Percentiles rank a stretch among this genome's conserved stretches.
These are phyloP conservation scores for Hymenopus coronatus DNA, from an alignment of 2,888 invertebrate species.

Conservation along the genomic window DNA sequence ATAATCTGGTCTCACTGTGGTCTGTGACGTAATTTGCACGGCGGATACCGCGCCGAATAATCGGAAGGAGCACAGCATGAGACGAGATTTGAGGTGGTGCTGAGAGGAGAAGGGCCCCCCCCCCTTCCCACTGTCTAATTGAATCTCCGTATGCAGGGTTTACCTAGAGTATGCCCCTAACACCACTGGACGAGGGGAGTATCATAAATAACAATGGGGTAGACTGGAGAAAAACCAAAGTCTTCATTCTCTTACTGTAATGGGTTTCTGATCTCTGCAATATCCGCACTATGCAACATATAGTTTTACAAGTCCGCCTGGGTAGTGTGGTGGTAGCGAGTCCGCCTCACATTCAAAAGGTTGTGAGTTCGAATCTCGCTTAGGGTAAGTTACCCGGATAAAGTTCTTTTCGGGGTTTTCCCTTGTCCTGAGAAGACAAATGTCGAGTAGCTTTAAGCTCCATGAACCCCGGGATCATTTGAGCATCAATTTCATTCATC, in stretches of 20 bases:
- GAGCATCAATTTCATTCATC: too few relatives aligned
- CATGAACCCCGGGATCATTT: too few relatives aligned
- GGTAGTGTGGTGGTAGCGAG: too few relatives aligned
- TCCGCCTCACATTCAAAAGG: too few relatives aligned
- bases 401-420: too few relatives aligned
- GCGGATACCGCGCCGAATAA: neutral
- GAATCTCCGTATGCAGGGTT: neutral
- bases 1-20: conserved; percentile 25
- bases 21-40: conserved; percentile 8
- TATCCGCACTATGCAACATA: too few relatives aligned
- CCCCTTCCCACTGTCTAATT: neutral
- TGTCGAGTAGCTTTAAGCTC: too few relatives aligned
- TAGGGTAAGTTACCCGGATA: too few relatives aligned
- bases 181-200: neutral
- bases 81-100: neutral
- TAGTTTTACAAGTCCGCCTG: too few relatives aligned
- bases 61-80: neutral
- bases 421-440: too few relatives aligned
- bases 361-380: too few relatives aligned
- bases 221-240: neutral
- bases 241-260: neutral
- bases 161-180: neutral
- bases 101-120: neutral
- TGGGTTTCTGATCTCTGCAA: too few relatives aligned
- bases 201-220: neutral